Evolutionary conservation across 2,888 invertebrate genomes (phyloP), one percentile per base, ranked within the genome.

Genomic region (Fragum whitleyi): DNA sequence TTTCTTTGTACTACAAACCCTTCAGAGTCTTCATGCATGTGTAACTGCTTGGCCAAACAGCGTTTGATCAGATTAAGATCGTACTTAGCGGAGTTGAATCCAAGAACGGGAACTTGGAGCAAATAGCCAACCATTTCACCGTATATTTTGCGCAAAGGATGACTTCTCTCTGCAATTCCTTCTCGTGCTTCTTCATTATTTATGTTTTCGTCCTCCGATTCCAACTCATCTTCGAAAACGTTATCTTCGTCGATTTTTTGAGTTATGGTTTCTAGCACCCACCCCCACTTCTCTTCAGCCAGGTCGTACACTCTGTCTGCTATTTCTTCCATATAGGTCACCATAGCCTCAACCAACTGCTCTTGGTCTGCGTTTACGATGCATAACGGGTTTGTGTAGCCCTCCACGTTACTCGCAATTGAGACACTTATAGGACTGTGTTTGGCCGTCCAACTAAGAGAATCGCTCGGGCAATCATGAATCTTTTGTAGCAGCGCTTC

Each of bases 71-170:
- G 21, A 61, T 83, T 86, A 9, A 86, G n/a, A 51, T 83, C 86
- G 53, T 83, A 86, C 26, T 83, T 83, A 57, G 86, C 77, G 0
- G 78, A 83, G 61, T 82, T 85, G 36, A 82, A 85, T 9, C 82
- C 82, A 0, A 85, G 23, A 0, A 80, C 82, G 7, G 80, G 77
- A 6, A 81, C 51, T 51, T 78, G 80, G 0, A 51, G 36, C 62
- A 79, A 69, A 51, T 79, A 79, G 2, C 28, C 53, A 39, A 51
- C 55, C 7, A 74, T 29, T 29, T 74, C 29, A 1, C 79, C 74
- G 61, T 79, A 74, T 1, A 79, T 11, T 16, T 51, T 74, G 32
- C 62, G 26, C 14, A 76, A 51, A 0, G 77, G 77, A 57, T 77
- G 69, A n/a, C n/a, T n/a, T n/a, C n/a, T n/a, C n/a, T n/a, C n/a